Evolutionary conservation across 2,797 vertebrate species (phyloP).

Genomic region (Enteromius unitaeniatus): DNA sequence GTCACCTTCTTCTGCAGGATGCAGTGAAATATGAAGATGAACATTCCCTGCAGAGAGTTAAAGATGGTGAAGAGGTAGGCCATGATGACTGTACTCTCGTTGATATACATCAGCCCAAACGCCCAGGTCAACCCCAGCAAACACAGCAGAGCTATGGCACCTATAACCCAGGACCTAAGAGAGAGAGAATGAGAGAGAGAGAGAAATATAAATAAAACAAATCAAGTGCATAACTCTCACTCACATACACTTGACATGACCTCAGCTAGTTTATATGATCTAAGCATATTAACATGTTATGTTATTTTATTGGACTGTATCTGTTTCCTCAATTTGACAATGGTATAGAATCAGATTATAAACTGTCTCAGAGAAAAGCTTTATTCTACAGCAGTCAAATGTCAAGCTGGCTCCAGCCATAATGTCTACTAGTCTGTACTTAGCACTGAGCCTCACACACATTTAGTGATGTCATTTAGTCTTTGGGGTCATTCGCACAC

Average conservation of each 20-base stretch:
- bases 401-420: slow-evolving; percentile 50
- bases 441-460: slow-evolving; percentile 71
- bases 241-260: slow-evolving; percentile 27
- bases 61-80: slow-evolving; percentile 99
- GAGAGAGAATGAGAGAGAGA: slow-evolving; percentile 12
- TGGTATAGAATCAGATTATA: slow-evolving; percentile 44
- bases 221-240: neutral
- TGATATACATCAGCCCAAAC: slow-evolving; percentile 97
- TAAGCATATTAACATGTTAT: slow-evolving; percentile 45
- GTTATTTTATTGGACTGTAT: slow-evolving; percentile 47
- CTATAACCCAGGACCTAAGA: slow-evolving; percentile 96
- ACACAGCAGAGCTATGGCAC: slow-evolving; percentile 94
- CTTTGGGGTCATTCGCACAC: slow-evolving; percentile 72
- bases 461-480: slow-evolving; percentile 80
- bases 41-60: slow-evolving; percentile 99
- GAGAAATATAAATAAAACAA: neutral
- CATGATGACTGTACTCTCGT: slow-evolving; percentile 97
- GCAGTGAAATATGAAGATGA: slow-evolving; percentile 99
- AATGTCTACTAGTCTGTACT: slow-evolving; percentile 67
- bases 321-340: slow-evolving; percentile 43
- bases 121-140: slow-evolving; percentile 97
- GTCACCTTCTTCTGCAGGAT: slow-evolving; percentile 97
- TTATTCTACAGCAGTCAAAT: slow-evolving; percentile 55
- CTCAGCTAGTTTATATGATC: slow-evolving; percentile 41
- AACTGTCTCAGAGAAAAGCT: slow-evolving; percentile 41